Percentiles rank a stretch among this genome's conserved stretches.
These are phyloP conservation scores for Malachius bipustulatus DNA, from an alignment of 2,888 invertebrate species.

Conservation along the genomic window DNA sequence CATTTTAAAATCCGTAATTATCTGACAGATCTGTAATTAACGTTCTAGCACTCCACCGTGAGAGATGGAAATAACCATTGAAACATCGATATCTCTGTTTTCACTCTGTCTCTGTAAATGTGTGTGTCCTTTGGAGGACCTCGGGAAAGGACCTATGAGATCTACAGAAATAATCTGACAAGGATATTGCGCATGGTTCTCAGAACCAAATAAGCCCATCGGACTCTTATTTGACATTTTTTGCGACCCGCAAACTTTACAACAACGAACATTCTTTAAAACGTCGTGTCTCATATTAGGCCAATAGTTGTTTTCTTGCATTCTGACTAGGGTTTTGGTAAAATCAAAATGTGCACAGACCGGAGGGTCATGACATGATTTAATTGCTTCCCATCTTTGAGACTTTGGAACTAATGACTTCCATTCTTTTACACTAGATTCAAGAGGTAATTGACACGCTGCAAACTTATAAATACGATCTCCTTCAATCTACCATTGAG, in stretches of 20 bases:
- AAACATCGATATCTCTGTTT: too few species aligned
- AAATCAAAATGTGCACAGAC: background rate
- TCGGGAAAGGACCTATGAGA: slow-evolving; percentile 13
- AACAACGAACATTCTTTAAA: background rate
- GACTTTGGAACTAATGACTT: background rate
- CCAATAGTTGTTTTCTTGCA: slow-evolving; percentile 1
- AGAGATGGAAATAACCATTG: too few species aligned
- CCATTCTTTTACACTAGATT: background rate
- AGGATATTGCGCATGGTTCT: slow-evolving; percentile 10
- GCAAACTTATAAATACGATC: background rate
- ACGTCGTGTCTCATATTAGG: background rate
- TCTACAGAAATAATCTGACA: slow-evolving; percentile 14
- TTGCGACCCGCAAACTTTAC: slow-evolving; percentile 1
- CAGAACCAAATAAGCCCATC: slow-evolving; percentile 9
- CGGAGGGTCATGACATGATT: slow-evolving; percentile 13
- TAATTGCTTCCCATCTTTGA: background rate
- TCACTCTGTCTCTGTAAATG: too few species aligned
- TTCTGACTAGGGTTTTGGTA: background rate
- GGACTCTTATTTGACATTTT: too few species aligned
- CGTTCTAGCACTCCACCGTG: too few species aligned
- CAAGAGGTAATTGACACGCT: background rate
- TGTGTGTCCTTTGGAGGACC: slow-evolving; percentile 8
- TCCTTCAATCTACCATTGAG: background rate
- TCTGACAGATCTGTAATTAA: too few species aligned
- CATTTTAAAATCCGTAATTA: too few species aligned